A percentile compares a stretch with the other conserved stretches of the same genome.
Evolutionary conservation across 2,888 invertebrate genomes (phyloP).

Genomic region (Hypercompe scribonia): DNA sequence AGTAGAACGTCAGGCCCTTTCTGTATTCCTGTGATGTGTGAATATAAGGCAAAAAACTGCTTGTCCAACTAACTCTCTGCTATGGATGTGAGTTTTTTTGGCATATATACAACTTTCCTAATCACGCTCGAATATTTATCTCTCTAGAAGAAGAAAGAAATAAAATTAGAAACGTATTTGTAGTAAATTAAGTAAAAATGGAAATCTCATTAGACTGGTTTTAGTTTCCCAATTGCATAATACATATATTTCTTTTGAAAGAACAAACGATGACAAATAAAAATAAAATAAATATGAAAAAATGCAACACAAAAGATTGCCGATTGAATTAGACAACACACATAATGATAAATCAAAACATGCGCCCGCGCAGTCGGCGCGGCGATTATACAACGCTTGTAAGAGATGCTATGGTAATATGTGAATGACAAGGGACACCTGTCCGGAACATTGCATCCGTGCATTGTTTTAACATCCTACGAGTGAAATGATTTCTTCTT

Average conservation of each 20-base stretch:
- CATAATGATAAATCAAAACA: conserved; percentile 32
- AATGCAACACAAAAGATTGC: neutral
- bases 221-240: neutral
- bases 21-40: no score
- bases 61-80: neutral
- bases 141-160: neutral
- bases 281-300: neutral
- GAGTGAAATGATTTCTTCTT: conserved; percentile 58
- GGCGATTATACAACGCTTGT: conserved; percentile 42
- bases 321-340: conserved; percentile 4
- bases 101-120: neutral
- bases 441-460: conserved; percentile 82
- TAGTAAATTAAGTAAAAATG: neutral
- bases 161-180: neutral
- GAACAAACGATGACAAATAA: neutral
- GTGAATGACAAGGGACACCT: conserved; percentile 65
- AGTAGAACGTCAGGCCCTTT: no score
- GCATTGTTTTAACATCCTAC: conserved; percentile 77
- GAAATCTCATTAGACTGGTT: neutral
- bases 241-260: neutral
- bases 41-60: no score
- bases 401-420: conserved; percentile 63
- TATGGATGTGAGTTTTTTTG: neutral
- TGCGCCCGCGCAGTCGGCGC: conserved; percentile 18
- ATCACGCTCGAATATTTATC: neutral